Evolutionary conservation across 2,113 vertebrate species (phyloP).

Genomic region (Sclerurus mexicanus): DNA sequence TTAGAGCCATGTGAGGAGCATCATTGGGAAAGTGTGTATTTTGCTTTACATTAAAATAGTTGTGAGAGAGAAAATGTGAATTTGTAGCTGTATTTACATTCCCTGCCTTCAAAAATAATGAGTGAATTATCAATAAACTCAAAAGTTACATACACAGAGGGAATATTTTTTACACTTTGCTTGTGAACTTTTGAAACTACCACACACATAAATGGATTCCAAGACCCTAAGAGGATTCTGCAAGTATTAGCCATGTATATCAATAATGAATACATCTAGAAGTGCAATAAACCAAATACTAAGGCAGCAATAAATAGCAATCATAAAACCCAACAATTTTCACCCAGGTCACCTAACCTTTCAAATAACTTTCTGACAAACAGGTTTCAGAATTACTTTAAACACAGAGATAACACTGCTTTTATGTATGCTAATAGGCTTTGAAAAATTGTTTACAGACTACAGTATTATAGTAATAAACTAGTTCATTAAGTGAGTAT

Average conservation of each 20-base stretch:
- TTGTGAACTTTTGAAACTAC: neutral
- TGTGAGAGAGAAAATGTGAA: neutral
- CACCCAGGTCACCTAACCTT: neutral
- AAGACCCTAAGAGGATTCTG: neutral
- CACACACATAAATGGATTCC: neutral
- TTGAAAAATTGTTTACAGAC: neutral
- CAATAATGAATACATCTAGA: neutral
- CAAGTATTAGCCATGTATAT: neutral
- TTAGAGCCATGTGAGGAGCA: neutral
- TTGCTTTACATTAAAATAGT: neutral
- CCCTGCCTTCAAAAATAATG: neutral
- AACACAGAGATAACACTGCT: neutral
- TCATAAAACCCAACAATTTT: neutral
- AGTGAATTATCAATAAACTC: neutral
- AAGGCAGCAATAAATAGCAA: neutral
- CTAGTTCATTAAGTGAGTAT: neutral
- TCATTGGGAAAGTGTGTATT: neutral
- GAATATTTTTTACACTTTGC: neutral
- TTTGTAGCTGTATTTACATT: neutral
- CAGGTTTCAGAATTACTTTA: neutral
- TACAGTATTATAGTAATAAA: neutral
- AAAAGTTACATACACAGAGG: neutral
- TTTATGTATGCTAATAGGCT: neutral
- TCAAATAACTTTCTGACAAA: neutral
- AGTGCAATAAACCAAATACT: neutral